phyloP scores from a whole-genome alignment of 2,888 invertebrate species.

The Argyresthia goedartella region DNA sequence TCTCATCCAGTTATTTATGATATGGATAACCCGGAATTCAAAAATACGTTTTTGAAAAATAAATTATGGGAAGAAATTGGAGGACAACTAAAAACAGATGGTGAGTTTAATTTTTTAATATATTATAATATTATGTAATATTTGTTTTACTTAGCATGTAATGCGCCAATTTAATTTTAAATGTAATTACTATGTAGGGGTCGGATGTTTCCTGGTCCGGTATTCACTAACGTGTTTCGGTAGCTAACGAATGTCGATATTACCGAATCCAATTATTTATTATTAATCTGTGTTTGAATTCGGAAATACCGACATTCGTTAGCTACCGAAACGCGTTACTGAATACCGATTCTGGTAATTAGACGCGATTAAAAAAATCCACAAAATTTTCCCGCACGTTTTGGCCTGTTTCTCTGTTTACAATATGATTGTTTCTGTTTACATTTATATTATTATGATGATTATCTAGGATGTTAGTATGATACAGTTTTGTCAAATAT shows the following conservation, averaged over 20 bases:
- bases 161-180: not conserved
- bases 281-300: not conserved
- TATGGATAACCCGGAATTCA: not conserved
- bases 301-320: not conserved
- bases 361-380: not conserved
- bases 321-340: not conserved
- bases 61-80: not conserved
- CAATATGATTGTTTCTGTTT: too few relatives aligned
- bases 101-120: not conserved
- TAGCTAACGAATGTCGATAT: not conserved
- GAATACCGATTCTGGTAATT: not conserved
- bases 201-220: not conserved
- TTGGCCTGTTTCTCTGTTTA: too few relatives aligned
- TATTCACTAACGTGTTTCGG: not conserved
- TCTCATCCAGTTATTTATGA: not conserved
- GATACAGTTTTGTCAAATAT: too few relatives aligned
- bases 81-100: not conserved
- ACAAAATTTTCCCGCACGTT: too few relatives aligned
- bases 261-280: not conserved
- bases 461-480: too few relatives aligned
- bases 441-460: too few relatives aligned
- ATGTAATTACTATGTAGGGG: not conserved
- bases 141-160: not conserved
- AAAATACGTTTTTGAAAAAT: not conserved
- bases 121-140: not conserved